These are phyloP conservation scores for Notospermus geniculatus DNA, from an alignment of 1,140 invertebrate species.

Conservation along the genomic window DNA sequence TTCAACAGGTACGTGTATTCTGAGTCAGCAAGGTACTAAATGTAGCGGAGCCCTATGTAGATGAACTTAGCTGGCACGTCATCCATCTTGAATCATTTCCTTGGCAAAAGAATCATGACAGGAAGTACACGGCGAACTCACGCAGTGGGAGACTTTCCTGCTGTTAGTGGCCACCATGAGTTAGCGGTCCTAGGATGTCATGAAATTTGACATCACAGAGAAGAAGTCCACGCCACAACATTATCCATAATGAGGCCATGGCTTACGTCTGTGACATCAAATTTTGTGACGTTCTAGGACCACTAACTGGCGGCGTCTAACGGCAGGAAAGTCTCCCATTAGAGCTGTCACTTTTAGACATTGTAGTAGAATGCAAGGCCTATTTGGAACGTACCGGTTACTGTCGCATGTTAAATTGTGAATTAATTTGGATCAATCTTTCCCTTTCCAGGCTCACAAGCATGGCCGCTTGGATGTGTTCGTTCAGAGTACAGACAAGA, in stretches of 20 bases:
- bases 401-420: neutral
- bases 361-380: neutral
- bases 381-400: neutral
- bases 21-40: too few species aligned
- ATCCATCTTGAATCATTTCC: too few species aligned
- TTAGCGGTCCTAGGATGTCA: too few species aligned
- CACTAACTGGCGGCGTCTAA: neutral
- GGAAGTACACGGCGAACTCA: neutral
- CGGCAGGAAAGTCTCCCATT: too few species aligned
- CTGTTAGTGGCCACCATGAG: too few species aligned
- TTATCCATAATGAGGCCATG: too few species aligned
- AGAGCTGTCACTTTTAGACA: neutral
- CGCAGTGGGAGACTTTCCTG: too few species aligned
- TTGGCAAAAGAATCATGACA: neutral
- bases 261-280: too few species aligned
- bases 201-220: too few species aligned
- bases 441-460: conserved; percentile 8
- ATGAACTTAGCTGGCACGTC: too few species aligned
- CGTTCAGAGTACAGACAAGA: conserved; percentile 87
- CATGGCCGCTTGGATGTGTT: conserved; percentile 74
- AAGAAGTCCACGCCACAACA: too few species aligned
- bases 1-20: conserved; percentile 71
- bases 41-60: too few species aligned
- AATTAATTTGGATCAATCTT: neutral
- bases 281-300: neutral